Base-by-base conservation (phyloP, 2,113 vertebrate species). In the Prinia subflava region DNA sequence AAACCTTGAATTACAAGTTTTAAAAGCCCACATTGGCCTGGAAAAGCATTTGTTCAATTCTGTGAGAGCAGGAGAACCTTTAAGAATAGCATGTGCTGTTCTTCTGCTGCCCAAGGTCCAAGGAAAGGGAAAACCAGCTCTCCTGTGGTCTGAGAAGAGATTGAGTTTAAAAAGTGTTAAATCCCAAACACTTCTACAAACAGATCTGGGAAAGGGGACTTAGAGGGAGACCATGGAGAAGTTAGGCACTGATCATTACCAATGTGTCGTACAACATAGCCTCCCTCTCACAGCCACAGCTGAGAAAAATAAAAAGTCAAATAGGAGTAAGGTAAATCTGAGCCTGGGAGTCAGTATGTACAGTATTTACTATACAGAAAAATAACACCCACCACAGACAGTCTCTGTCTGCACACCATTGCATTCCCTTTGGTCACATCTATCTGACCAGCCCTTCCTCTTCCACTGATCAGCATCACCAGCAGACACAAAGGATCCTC, bases 211-310 rank as follows among this genome's bases (percentile, higher is more conserved):
- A 5, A 18, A 78, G 71, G 6, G 10, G 6, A 30, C 41, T 82
- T 79, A 37, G n/a, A 37, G 22, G 7, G 50, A 87, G 13, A 44
- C 39, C 17, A 59, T 1, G 10, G 25, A 56, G 33, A 59, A 84
- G 22, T 77, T 37, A 62, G 50, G 35, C 56, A 53, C 25, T 75
- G 62, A 82, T 55, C 21, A 59, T 42, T 22, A 70, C 28, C 35
- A 63, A 53, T 1, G 25, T 0, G 0, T 3, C 20, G 9, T 7
- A 17, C 53, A 80, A 69, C 12, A 35, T 15, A 63, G 42, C 11
- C 9, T 86, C 33, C 42, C 18, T 28, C 1, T 15, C 56, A 86
- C 39, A 77, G 68, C 31, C 60, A 70, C 15, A 56, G 59, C 31
- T 47, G 28, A 74, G 59, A 27, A 77, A 80, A 92, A 52, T 24